These are phyloP conservation scores for Diploptera punctata DNA, from an alignment of 2,888 invertebrate species.

Conservation along the genomic window DNA sequence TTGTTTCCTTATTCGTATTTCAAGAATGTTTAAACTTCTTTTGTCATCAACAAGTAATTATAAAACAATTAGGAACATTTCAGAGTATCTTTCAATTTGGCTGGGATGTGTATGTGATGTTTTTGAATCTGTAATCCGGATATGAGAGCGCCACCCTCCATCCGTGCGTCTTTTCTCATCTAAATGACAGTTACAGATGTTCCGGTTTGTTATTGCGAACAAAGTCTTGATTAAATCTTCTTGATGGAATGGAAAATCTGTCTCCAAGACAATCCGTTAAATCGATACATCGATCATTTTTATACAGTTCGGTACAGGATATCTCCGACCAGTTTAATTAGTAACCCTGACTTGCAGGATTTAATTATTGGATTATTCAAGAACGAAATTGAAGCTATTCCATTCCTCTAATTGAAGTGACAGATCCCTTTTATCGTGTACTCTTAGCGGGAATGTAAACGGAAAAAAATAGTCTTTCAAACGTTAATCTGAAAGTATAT, in stretches of 20 bases:
- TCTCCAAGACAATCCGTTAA: conserved; percentile 21
- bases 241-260: conserved; percentile 15
- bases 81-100: too few relatives aligned
- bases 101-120: background rate
- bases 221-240: conserved; percentile 31
- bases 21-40: too few relatives aligned
- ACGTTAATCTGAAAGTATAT: too few relatives aligned
- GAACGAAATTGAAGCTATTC: too few relatives aligned
- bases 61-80: too few relatives aligned
- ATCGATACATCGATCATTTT: conserved; percentile 31
- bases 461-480: too few relatives aligned
- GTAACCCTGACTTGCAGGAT: background rate
- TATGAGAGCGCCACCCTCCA: background rate
- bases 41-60: too few relatives aligned
- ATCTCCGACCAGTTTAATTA: conserved; percentile 10
- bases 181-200: conserved; percentile 32
- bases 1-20: too few relatives aligned
- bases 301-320: background rate
- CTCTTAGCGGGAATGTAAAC: too few relatives aligned
- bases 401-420: too few relatives aligned
- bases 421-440: too few relatives aligned
- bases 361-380: conserved; percentile 28
- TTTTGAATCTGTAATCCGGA: conserved; percentile 9
- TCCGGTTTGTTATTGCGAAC: conserved; percentile 29
- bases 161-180: conserved; percentile 23